A percentile compares a stretch with the other conserved stretches of the same genome.
phyloP scores from a whole-genome alignment of 2,113 vertebrate species.

The Brachyhypopomus occidentalis region DNA sequence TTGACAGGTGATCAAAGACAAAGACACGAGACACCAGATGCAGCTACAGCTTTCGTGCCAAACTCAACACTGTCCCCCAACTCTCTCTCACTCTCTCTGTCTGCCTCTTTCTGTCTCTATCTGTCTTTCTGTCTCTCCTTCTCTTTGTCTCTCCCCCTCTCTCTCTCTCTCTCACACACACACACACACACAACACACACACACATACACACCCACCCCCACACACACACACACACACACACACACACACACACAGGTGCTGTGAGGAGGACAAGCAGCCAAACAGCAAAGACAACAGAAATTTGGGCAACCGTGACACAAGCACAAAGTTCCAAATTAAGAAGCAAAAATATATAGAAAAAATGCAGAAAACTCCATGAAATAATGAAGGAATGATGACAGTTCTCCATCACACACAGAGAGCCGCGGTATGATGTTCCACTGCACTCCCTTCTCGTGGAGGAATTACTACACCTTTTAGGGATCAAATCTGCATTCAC shows the following conservation, averaged over 20 bases:
- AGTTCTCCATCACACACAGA: too few relatives aligned
- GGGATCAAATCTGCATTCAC: too few relatives aligned
- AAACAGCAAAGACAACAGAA: constrained; percentile 13
- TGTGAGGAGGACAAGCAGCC: constrained; percentile 33
- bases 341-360: neutral
- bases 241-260: constrained; percentile 40
- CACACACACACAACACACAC: constrained; percentile 19
- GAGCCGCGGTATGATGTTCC: neutral
- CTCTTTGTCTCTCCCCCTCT: neutral
- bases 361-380: neutral
- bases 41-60: constrained; percentile 67
- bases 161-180: constrained; percentile 15
- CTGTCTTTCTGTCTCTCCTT: neutral
- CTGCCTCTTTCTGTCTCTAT: constrained; percentile 11
- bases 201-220: constrained; percentile 5
- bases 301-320: neutral
- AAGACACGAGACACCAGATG: constrained; percentile 69
- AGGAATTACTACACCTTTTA: too few relatives aligned
- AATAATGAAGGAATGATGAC: too few relatives aligned
- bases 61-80: constrained; percentile 60
- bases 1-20: constrained; percentile 77
- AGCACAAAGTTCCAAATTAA: neutral
- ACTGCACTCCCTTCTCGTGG: neutral
- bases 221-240: constrained; percentile 17
- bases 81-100: constrained; percentile 22